These are phyloP conservation scores for Cydia amplana DNA, from an alignment of 1,140 invertebrate species.

Conservation along the genomic window DNA sequence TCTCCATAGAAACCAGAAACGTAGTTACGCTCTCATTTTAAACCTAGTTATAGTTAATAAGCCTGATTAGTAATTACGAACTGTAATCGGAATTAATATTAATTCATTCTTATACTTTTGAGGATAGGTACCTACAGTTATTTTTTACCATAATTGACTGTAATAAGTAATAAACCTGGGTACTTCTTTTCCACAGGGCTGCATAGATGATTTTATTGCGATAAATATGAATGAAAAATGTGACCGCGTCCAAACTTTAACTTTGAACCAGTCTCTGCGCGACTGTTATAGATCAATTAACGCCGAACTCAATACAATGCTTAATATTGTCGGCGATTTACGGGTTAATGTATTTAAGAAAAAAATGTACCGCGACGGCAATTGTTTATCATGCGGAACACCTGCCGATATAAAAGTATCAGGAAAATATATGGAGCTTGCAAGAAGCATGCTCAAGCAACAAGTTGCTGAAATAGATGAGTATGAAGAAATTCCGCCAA, in stretches of 20 bases:
- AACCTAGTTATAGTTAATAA: too few species aligned
- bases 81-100: too few species aligned
- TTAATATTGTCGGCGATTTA: constrained; percentile 1
- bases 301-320: neutral
- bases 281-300: neutral
- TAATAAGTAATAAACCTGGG: too few species aligned
- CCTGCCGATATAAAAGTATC: neutral
- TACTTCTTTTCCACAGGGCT: neutral
- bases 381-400: constrained; percentile 15
- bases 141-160: too few species aligned
- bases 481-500: neutral
- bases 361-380: neutral
- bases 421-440: neutral
- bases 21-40: too few species aligned
- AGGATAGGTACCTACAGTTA: too few species aligned
- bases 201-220: neutral
- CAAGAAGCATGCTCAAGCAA: neutral
- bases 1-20: too few species aligned
- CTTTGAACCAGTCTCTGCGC: neutral
- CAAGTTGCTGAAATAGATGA: neutral
- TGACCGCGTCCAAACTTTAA: neutral
- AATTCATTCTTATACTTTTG: too few species aligned
- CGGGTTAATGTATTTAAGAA: neutral
- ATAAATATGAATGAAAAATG: neutral
- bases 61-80: too few species aligned